Evolutionary conservation across 1,140 invertebrate genomes (phyloP).

Genomic region (Drosophila biarmipes): DNA sequence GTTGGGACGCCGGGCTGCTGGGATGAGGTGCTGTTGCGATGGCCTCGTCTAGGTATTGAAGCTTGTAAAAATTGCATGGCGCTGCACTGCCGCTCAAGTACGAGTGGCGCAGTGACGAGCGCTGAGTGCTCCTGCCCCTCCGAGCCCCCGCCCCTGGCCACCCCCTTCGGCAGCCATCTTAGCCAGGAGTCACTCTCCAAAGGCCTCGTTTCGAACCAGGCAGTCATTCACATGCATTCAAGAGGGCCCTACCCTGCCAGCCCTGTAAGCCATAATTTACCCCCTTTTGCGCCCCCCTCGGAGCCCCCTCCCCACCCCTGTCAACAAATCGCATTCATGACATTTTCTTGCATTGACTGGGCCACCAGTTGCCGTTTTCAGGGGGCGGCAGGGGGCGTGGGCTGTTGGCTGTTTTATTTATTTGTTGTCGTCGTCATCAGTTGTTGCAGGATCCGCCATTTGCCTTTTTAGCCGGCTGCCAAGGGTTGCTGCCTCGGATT

Average conservation of each 20-base stretch:
- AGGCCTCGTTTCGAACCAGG: conserved; percentile 26
- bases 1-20: not conserved
- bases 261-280: not conserved
- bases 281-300: conserved; percentile 1
- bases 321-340: conserved; percentile 77
- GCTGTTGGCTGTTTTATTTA: conserved; percentile 54
- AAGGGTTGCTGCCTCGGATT: conserved; percentile 51
- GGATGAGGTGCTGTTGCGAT: conserved; percentile 11
- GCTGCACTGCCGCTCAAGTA: conserved; percentile 76
- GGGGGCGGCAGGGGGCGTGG: conserved; percentile 1
- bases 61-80: conserved; percentile 81
- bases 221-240: conserved; percentile 78
- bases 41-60: conserved; percentile 74
- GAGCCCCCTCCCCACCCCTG: conserved; percentile 1
- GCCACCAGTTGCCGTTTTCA: conserved; percentile 49
- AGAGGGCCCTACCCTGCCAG: conserved; percentile 32
- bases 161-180: conserved; percentile 60
- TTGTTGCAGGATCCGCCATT: conserved; percentile 38
- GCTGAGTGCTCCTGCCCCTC: conserved; percentile 20
- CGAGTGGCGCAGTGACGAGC: conserved; percentile 36
- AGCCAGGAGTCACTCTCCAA: conserved; percentile 59
- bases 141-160: not conserved
- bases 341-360: conserved; percentile 78
- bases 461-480: conserved; percentile 59
- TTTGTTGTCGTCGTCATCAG: conserved; percentile 48